Base-by-base conservation (phyloP, 92 coral and sea anemone species). In the Epizoanthus ramosus region DNA sequence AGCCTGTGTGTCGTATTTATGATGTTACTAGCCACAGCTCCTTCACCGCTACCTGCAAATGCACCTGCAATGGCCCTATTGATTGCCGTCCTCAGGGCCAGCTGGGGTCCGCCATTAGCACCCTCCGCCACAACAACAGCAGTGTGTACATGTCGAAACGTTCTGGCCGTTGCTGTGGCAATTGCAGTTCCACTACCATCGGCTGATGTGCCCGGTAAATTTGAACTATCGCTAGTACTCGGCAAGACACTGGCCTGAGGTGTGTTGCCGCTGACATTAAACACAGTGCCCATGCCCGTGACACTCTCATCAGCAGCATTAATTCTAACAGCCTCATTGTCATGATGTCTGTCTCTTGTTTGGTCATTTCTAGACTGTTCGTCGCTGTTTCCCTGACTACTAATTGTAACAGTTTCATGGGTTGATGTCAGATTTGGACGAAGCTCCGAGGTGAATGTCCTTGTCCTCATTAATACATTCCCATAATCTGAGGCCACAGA, bases 31-130 rank as follows among this genome's bases (percentile, higher is more conserved):
- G 98, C 98, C 5, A 95, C 94, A 7, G 97, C 97, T 58, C 94
- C 96, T 65, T 95, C 93, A 5, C 98, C 98, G 54, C 97, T 91
- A 1, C 97, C 95, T 10, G 98, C 98, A 73, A 95, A 93, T 31
- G 95, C 94, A 1, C 97, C 97, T 3, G 98, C 98, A 33, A 95
- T 95, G 67, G 97, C 97, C 3, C 94, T 82, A 57, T 95, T 93
- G 66, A 95, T 90, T 35, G 94, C 94, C 56, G 92, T 90, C 85
- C 93, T 91, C 72, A 94, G 77, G 6, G 98, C 98, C 68, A 90
- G 67, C 89, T 90, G 98, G 33, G 98, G 95, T 23, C 95, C 95
- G 28, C 93, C 94, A 50, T 83, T 84, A 3, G 88, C 82, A 2
- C 95, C 96, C 58, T 92, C 95, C 18, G 94, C 93, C 39, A 90